These are phyloP conservation scores for Silurus glanis DNA, from an alignment of 2,113 vertebrate species.

Conservation along the genomic window DNA sequence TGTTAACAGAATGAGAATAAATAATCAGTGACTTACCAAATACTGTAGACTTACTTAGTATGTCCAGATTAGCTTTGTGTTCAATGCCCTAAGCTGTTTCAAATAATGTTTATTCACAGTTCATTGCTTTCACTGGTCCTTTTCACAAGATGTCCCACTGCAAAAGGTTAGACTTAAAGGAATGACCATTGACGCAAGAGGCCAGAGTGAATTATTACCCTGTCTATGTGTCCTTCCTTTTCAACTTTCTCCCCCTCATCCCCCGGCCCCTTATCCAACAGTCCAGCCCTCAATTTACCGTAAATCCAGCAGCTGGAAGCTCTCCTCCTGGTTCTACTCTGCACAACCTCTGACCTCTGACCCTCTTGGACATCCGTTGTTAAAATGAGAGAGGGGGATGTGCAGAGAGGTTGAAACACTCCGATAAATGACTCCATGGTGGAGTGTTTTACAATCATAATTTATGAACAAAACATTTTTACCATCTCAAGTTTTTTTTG, in stretches of 20 bases:
- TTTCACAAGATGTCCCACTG: background rate
- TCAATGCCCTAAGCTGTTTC: background rate
- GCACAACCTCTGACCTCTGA: constrained; percentile 28
- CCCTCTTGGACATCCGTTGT: background rate
- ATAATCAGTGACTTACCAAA: constrained; percentile 15
- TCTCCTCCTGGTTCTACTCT: constrained; percentile 6
- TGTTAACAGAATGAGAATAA: background rate
- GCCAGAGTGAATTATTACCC: background rate
- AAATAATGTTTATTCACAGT: background rate
- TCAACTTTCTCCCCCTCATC: background rate
- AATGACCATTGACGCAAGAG: background rate
- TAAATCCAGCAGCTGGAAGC: constrained; percentile 45
- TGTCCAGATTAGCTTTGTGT: background rate
- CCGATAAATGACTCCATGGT: background rate
- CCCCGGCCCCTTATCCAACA: background rate
- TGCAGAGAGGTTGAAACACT: background rate
- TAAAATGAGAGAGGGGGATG: background rate
- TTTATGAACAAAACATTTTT: background rate
- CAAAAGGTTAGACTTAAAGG: background rate
- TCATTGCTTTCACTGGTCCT: constrained; percentile 3
- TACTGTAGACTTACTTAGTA: background rate
- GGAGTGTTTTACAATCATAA: background rate
- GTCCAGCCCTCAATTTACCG: constrained; percentile 38
- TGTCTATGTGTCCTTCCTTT: background rate
- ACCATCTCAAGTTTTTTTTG: background rate